Percentiles rank a stretch among this genome's conserved stretches.
Evolutionary conservation across 2,797 vertebrate genomes (phyloP).

Genomic region (Falco columbarius): DNA sequence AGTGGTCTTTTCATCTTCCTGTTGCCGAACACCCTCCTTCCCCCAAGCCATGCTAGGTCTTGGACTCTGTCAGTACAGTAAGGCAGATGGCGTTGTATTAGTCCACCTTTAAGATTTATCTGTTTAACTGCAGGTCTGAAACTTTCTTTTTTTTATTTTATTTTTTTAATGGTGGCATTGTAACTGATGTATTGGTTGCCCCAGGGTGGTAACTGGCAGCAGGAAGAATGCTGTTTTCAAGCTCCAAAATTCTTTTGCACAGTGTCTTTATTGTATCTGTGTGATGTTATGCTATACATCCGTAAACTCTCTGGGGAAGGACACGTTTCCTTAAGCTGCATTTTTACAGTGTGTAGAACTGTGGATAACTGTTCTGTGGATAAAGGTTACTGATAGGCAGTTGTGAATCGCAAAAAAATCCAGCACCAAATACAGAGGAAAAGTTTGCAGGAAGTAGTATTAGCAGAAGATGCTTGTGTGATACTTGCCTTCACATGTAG

Average conservation of each 20-base stretch:
- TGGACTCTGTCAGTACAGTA: accelerated
- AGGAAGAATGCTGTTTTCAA: not conserved
- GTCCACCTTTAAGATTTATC: not conserved
- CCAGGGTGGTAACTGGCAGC: not conserved
- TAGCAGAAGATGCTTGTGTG: not conserved
- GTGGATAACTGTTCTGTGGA: not conserved
- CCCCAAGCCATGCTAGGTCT: not conserved
- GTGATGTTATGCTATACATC: not conserved
- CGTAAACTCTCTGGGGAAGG: not conserved
- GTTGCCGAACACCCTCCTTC: not conserved
- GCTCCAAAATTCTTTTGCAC: not conserved
- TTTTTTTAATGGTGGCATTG: not conserved
- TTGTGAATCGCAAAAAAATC: not conserved
- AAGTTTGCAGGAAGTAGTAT: not conserved
- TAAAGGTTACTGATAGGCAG: not conserved
- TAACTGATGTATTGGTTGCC: not conserved
- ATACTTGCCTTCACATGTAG: not conserved
- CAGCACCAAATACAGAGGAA: not conserved
- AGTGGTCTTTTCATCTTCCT: not conserved
- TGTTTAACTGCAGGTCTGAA: not conserved
- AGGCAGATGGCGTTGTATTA: not conserved
- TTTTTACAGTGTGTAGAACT: not conserved
- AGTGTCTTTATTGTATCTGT: not conserved
- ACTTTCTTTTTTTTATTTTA: too few species aligned
- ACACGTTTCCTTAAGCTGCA: not conserved